These are phyloP conservation scores for Hyppa rectilinea DNA, from an alignment of 2,888 invertebrate species.

Conservation along the genomic window DNA sequence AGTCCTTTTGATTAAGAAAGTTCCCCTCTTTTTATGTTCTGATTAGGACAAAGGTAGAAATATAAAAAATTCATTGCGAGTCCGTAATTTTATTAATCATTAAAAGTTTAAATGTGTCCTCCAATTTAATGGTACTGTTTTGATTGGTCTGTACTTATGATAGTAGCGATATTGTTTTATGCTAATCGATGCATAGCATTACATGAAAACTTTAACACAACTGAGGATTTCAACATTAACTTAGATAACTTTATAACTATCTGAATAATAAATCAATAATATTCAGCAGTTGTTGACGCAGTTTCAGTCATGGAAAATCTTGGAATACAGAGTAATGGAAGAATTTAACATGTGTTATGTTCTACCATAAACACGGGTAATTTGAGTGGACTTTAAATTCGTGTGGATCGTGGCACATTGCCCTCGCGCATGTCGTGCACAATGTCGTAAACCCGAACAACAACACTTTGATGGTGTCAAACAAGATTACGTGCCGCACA, in stretches of 20 bases:
- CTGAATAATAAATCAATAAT: slow-evolving; percentile 25
- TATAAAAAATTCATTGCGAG: slow-evolving; percentile 32
- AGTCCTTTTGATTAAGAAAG: slow-evolving; percentile 66
- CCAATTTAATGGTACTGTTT: slow-evolving; percentile 1
- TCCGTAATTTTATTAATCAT: slow-evolving; percentile 38
- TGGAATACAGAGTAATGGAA: slow-evolving; percentile 26
- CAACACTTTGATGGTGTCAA: slow-evolving; percentile 66
- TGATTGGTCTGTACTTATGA: neutral
- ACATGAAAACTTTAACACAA: slow-evolving; percentile 22
- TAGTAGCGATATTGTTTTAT: slow-evolving; percentile 22
- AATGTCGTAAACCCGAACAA: slow-evolving; percentile 51
- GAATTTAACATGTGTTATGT: slow-evolving; percentile 28
- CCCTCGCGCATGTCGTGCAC: slow-evolving; percentile 47
- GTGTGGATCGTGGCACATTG: slow-evolving; percentile 50
- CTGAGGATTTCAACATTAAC: slow-evolving; percentile 19
- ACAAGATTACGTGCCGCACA: slow-evolving; percentile 54
- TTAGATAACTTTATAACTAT: slow-evolving; percentile 21
- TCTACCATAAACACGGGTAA: slow-evolving; percentile 45
- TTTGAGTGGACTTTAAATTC: slow-evolving; percentile 50
- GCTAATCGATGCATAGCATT: slow-evolving; percentile 29
- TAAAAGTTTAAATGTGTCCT: slow-evolving; percentile 28
- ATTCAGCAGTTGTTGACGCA: slow-evolving; percentile 9
- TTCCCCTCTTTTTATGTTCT: slow-evolving; percentile 55
- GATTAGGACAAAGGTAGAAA: slow-evolving; percentile 35
- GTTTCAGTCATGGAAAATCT: slow-evolving; percentile 32